Percentiles rank a stretch among this genome's conserved stretches.
These are phyloP conservation scores for Hyphantria cunea DNA, from an alignment of 1,140 invertebrate species.

Conservation along the genomic window DNA sequence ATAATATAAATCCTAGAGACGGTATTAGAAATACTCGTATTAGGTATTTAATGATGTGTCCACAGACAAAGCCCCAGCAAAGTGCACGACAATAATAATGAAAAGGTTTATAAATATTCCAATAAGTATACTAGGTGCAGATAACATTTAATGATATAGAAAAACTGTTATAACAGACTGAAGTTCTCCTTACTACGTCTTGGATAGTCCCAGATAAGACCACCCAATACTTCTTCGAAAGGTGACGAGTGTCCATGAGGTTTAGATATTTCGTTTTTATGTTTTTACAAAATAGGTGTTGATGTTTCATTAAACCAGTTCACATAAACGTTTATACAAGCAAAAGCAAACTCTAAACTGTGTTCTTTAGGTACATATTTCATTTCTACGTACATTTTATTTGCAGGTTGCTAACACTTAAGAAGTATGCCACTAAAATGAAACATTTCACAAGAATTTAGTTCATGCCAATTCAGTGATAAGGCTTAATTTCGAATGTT, in stretches of 20 bases:
- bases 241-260: conserved; percentile 38
- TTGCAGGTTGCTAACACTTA: neutral
- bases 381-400: neutral
- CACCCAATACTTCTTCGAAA: conserved; percentile 48
- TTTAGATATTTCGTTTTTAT: conserved; percentile 1
- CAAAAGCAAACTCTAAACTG: neutral
- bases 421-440: neutral
- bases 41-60: too few species aligned
- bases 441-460: neutral
- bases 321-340: neutral
- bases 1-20: too few species aligned
- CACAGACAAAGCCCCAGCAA: too few species aligned
- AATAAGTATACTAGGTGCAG: too few species aligned
- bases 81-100: too few species aligned
- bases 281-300: conserved; percentile 15
- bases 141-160: too few species aligned
- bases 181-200: conserved; percentile 11
- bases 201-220: conserved; percentile 30
- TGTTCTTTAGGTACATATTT: neutral
- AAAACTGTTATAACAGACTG: too few species aligned
- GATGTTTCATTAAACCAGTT: conserved; percentile 6
- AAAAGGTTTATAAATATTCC: too few species aligned
- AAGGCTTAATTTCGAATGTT: conserved; percentile 1
- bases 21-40: too few species aligned
- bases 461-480: neutral